These are phyloP conservation scores for Xanthia togata DNA, from an alignment of 2,888 invertebrate genomes.

Conservation along the genomic window DNA sequence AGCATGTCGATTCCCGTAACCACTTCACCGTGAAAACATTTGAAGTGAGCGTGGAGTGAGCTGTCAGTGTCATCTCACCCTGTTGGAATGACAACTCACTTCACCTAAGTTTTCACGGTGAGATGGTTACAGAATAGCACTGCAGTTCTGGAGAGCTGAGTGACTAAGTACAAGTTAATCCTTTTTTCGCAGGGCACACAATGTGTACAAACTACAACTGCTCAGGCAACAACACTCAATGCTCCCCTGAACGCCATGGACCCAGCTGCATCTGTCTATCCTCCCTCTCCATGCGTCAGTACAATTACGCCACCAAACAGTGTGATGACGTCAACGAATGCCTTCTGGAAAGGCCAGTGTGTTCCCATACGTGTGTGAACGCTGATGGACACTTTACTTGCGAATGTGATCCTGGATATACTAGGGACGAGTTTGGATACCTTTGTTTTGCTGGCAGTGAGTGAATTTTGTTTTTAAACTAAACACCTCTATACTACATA, in stretches of 20 bases:
- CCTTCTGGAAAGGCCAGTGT: constrained; percentile 90
- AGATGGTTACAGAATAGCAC: too few species aligned
- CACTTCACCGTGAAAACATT: too few species aligned
- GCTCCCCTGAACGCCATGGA: constrained; percentile 77
- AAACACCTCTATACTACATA: too few species aligned
- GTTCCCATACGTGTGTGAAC: constrained; percentile 93
- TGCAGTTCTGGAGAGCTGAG: too few species aligned
- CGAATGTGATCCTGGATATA: constrained; percentile 89
- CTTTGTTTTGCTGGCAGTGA: constrained; percentile 81
- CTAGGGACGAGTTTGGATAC: constrained; percentile 69
- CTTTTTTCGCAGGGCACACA: constrained; percentile 76
- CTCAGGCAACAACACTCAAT: constrained; percentile 68
- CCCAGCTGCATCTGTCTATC: constrained; percentile 89
- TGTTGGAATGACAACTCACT: too few species aligned
- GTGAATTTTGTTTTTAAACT: constrained; percentile 33
- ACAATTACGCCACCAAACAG: constrained; percentile 75
- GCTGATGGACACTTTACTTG: constrained; percentile 91
- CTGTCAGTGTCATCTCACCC: too few species aligned
- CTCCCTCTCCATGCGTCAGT: constrained; percentile 78
- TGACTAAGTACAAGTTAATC: too few species aligned
- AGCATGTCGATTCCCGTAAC: too few species aligned
- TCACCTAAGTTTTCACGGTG: too few species aligned
- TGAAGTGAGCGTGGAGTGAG: too few species aligned
- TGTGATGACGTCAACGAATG: constrained; percentile 93
- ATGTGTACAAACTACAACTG: constrained; percentile 81